Conservation (phyloP, 2,888 invertebrate genomes). For the Plusia festucae region DNA sequence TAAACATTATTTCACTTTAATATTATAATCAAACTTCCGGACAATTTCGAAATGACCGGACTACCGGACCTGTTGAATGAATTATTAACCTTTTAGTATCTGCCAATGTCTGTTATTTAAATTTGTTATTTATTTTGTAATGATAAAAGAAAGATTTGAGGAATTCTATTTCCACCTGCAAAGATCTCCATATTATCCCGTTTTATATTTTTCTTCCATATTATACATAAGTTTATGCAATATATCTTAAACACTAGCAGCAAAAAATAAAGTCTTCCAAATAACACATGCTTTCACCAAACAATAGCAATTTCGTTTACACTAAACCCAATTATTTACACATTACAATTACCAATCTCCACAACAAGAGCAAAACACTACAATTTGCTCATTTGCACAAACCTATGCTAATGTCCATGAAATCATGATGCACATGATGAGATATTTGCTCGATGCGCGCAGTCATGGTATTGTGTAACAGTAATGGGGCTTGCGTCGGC, state of each 20-base stretch:
- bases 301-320: neutral
- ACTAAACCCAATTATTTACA: slow-evolving; percentile 15
- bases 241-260: neutral
- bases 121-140: neutral
- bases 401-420: slow-evolving; percentile 12
- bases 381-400: slow-evolving; percentile 6
- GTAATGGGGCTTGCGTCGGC: slow-evolving; percentile 11
- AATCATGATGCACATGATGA: slow-evolving; percentile 12
- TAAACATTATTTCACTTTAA: slow-evolving; percentile 4
- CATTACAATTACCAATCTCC: slow-evolving; percentile 11
- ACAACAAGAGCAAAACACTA: neutral
- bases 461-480: slow-evolving; percentile 31
- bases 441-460: slow-evolving; percentile 21
- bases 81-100: neutral
- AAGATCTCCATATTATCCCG: too few relatives aligned
- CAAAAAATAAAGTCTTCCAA: neutral
- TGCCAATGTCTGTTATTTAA: neutral
- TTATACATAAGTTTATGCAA: neutral
- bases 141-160: neutral
- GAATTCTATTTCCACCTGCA: too few relatives aligned
- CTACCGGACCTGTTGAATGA: slow-evolving; percentile 4
- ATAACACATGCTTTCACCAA: slow-evolving; percentile 2
- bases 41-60: slow-evolving; percentile 2
- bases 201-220: too few relatives aligned
- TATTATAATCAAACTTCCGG: slow-evolving; percentile 4